Evolutionary conservation across 2,113 vertebrate genomes (phyloP).

Genomic region (Nycticebus coucang): DNA sequence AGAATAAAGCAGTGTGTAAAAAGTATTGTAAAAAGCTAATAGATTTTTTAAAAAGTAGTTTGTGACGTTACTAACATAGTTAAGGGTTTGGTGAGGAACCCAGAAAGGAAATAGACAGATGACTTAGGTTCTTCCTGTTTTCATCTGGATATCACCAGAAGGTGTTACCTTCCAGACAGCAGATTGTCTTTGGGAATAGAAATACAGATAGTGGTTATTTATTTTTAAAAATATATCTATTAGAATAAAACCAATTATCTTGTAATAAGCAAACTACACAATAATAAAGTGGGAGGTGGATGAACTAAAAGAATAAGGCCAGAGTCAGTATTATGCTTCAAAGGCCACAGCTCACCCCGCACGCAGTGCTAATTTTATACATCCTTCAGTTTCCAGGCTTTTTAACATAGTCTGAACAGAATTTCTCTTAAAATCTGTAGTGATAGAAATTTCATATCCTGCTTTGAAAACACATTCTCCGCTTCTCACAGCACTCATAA

Average conservation of each 20-base stretch:
- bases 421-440: slow-evolving; percentile 31
- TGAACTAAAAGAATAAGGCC: not conserved
- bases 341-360: rapidly evolving
- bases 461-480: slow-evolving; percentile 2
- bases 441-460: slow-evolving; percentile 72
- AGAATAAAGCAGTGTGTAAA: not conserved
- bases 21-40: not conserved
- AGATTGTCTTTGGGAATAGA: slow-evolving; percentile 8
- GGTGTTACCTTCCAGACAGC: not conserved
- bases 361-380: not conserved
- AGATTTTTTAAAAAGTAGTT: not conserved
- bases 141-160: not conserved
- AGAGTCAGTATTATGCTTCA: not conserved
- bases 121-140: not conserved
- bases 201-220: not conserved
- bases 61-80: not conserved
- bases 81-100: not conserved
- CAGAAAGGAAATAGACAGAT: not conserved
- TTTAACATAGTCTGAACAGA: not conserved
- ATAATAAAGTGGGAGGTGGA: not conserved
- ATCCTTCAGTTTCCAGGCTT: not conserved
- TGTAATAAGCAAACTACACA: not conserved
- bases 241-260: not conserved
- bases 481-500: not conserved
- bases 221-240: not conserved